These are phyloP conservation scores for honey bee (Apis mellifera) DNA, from an alignment of 1,140 invertebrate species.

Conservation along the genomic window DNA sequence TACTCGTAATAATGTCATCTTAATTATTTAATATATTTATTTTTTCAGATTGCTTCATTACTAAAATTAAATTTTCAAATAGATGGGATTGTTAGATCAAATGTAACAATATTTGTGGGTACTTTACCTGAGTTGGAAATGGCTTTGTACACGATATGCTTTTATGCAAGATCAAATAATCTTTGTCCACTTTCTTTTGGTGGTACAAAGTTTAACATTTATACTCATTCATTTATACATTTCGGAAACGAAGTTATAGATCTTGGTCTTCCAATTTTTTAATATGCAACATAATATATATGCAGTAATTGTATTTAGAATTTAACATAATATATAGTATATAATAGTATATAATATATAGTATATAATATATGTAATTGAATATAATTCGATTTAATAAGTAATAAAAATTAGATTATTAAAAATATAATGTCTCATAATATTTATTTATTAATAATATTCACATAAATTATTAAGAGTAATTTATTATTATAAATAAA, in stretches of 20 bases:
- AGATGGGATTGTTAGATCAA: constrained; percentile 87
- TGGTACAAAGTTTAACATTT: constrained; percentile 85
- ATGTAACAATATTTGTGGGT: constrained; percentile 92
- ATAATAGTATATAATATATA: not conserved
- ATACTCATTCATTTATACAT: constrained; percentile 87
- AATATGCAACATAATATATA: constrained; percentile 26
- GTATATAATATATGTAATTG: not conserved
- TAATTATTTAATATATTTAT: constrained; percentile 34
- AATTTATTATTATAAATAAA: not conserved
- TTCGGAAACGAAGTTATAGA: constrained; percentile 89
- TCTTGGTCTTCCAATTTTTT: constrained; percentile 87
- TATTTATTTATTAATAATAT: not conserved
- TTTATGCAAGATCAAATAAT: constrained; percentile 86
- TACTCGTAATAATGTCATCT: not conserved
- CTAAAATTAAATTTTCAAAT: constrained; percentile 91
- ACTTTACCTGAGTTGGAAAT: constrained; percentile 96
- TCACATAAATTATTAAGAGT: not conserved
- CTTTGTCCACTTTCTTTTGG: constrained; percentile 88
- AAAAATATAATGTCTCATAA: not conserved
- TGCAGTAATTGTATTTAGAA: not conserved
- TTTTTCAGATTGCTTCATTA: constrained; percentile 84
- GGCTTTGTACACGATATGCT: constrained; percentile 93
- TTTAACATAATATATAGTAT: not conserved
- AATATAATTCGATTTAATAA: not conserved
- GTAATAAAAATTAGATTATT: not conserved